phyloP scores from a whole-genome alignment of 2,888 invertebrate species.

The Tortricodes alternella region DNA sequence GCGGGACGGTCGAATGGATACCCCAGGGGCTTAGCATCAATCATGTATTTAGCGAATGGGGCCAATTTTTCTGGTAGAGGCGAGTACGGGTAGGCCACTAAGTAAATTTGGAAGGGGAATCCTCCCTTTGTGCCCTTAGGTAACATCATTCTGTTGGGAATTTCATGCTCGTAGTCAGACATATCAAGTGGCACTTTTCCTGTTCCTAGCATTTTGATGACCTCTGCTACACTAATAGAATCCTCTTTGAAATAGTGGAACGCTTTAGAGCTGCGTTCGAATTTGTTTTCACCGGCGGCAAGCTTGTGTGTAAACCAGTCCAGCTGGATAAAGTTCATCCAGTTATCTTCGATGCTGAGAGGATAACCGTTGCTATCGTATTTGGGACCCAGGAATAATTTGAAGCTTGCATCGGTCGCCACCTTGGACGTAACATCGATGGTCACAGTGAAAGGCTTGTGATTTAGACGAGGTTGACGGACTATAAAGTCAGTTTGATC shows the following conservation, averaged over 20 bases:
- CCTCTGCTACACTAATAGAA: conserved; percentile 56
- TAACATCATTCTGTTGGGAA: conserved; percentile 87
- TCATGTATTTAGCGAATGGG: conserved; percentile 48
- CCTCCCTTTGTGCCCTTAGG: conserved; percentile 88
- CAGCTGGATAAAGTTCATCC: conserved; percentile 55
- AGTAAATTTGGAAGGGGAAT: conserved; percentile 85
- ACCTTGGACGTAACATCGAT: conserved; percentile 78
- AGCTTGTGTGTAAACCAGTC: conserved; percentile 81
- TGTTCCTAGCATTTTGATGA: conserved; percentile 74
- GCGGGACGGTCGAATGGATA: conserved; percentile 83
- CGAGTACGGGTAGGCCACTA: conserved; percentile 82
- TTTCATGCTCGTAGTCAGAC: conserved; percentile 79
- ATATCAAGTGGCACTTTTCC: conserved; percentile 77
- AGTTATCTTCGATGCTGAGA: conserved; percentile 43
- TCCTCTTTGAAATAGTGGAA: conserved; percentile 80
- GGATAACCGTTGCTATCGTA: conserved; percentile 71
- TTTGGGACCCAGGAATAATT: conserved; percentile 85
- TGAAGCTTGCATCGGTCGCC: conserved; percentile 71
- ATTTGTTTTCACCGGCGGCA: conserved; percentile 78
- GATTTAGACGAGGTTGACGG: conserved; percentile 84
- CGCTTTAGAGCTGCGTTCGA: conserved; percentile 83
- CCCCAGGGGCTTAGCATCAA: conserved; percentile 79
- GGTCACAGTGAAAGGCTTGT: conserved; percentile 83
- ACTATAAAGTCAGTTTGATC: conserved; percentile 56
- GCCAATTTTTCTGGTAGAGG: conserved; percentile 60